These are phyloP conservation scores for Synodontis membranacea DNA, from an alignment of 2,113 vertebrate genomes.

Conservation along the genomic window DNA sequence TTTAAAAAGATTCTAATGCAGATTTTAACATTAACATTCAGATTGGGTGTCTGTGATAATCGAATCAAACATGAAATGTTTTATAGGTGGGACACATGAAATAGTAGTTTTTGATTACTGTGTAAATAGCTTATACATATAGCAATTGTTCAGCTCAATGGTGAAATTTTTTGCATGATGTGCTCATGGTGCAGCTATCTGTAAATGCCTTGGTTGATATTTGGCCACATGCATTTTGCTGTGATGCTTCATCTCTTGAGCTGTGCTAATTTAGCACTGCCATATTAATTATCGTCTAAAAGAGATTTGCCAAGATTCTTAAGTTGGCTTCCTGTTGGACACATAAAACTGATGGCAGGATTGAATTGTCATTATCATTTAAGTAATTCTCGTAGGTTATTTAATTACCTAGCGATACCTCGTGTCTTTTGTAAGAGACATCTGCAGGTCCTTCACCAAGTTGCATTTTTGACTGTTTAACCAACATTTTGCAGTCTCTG, in stretches of 20 bases:
- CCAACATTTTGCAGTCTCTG: background rate
- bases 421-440: background rate
- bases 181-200: slow-evolving; percentile 14
- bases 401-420: background rate
- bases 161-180: slow-evolving; percentile 33
- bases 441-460: background rate
- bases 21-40: slow-evolving; percentile 43
- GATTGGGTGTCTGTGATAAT: slow-evolving; percentile 52
- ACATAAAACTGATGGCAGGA: background rate
- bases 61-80: slow-evolving; percentile 52
- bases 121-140: slow-evolving; percentile 23
- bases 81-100: slow-evolving; percentile 51
- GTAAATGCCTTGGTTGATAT: slow-evolving; percentile 24
- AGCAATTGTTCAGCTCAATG: slow-evolving; percentile 25
- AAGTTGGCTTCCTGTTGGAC: slow-evolving; percentile 28
- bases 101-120: slow-evolving; percentile 37
- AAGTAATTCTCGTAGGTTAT: background rate
- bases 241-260: slow-evolving; percentile 28
- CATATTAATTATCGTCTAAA: slow-evolving; percentile 32
- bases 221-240: slow-evolving; percentile 22
- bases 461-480: background rate
- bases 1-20: no score
- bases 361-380: slow-evolving; percentile 6
- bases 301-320: slow-evolving; percentile 48
- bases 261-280: slow-evolving; percentile 46